Base-by-base conservation (phyloP, 2,113 vertebrate species). In the Plectropomus leopardus region DNA sequence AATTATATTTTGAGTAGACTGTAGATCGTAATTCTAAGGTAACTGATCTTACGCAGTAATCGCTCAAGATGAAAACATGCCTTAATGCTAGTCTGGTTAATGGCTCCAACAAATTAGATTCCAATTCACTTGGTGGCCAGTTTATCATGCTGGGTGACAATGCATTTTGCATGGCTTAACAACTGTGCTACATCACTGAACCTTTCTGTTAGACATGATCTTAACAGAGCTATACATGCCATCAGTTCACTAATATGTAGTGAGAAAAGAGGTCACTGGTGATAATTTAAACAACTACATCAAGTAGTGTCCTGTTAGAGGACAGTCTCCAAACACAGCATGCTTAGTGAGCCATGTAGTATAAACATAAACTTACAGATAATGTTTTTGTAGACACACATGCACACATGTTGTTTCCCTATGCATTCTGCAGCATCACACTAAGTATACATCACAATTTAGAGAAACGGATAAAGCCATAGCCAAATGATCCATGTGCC, bases 51-150 rank as follows among this genome's bases (percentile, higher is more conserved):
- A 50, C 50, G 24, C 19, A 7, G 71, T 86, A 83, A 92, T 91
- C 77, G 81, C 74, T 91, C 84, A 88, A 82, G 80, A 87, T 91
- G 79, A 81, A 88, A 82, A 86, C 63, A 76, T 74, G 70, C 78
- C 79, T 85, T 88, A 88, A 84, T 86, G 70, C 80, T 73, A 53
- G 63, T 75, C 76, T 86, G 68, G 71, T 87, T 89, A 91, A 93
- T 91, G 87, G 82, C 64, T 88, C 61, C 78, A 88, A 88, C 85
- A 89, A 90, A 92, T 90, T 82, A 78, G 69, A 89, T 86, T 86
- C 67, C 64, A 90, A 82, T 92, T 82, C 86, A 89, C 54, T 91
- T 50, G 34, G 63, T 71, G 58, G 75, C 59, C 73, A 74, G 78
- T 91, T 88, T 71, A 85, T 90, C 80, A 83, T 67, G 74, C 50